Evolutionary conservation across 2,888 invertebrate genomes (phyloP).

Genomic region (Caenorhabditis virilis): DNA sequence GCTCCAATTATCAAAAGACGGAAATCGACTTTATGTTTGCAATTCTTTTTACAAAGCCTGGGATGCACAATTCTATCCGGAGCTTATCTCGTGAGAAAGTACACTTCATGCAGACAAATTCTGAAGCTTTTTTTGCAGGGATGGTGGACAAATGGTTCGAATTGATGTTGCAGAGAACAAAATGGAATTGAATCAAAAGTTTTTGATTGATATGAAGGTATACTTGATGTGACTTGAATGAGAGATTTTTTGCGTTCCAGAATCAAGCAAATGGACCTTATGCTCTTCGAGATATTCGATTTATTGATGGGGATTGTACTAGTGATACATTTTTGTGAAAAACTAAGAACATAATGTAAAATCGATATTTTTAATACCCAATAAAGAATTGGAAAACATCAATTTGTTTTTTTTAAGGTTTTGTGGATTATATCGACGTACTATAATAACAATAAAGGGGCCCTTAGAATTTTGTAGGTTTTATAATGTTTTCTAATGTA

Average conservation of each 20-base stretch:
- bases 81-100: constrained; percentile 76
- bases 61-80: constrained; percentile 90
- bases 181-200: constrained; percentile 30
- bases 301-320: constrained; percentile 72
- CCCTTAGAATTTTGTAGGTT: too few species aligned
- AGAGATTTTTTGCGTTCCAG: constrained; percentile 9
- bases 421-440: too few species aligned
- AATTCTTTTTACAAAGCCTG: constrained; percentile 84
- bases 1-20: constrained; percentile 92
- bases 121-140: constrained; percentile 53
- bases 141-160: constrained; percentile 74
- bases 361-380: background rate
- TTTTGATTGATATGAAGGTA: constrained; percentile 38
- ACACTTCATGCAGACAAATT: background rate
- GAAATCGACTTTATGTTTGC: constrained; percentile 86
- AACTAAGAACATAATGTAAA: background rate
- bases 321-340: constrained; percentile 68
- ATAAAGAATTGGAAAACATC: too few species aligned
- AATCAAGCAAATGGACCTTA: constrained; percentile 78
- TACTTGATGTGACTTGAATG: background rate
- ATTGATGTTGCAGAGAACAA: constrained; percentile 25
- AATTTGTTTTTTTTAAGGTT: too few species aligned
- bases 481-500: too few species aligned
- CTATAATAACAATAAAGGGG: too few species aligned
- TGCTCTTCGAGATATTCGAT: constrained; percentile 90